These are phyloP conservation scores for Setophaga coronata DNA, from an alignment of 2,113 vertebrate species.

Conservation along the genomic window DNA sequence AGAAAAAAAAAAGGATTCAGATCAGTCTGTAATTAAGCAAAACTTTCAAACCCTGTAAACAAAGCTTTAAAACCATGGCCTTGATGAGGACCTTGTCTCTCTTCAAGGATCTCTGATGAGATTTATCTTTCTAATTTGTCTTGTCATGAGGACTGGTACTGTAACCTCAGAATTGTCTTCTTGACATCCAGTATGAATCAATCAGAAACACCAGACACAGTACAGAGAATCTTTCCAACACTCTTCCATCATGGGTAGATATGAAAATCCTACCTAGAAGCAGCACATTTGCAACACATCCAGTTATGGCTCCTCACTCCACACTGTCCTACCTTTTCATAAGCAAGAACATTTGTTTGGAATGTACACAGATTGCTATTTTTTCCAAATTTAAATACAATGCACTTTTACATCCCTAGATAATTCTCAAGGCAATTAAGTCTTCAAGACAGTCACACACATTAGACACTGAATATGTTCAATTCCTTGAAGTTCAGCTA, in stretches of 20 bases:
- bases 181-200: neutral
- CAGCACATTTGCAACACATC: neutral
- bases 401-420: neutral
- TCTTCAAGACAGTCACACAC: neutral
- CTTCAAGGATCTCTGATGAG: neutral
- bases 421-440: neutral
- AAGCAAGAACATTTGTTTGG: neutral
- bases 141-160: neutral
- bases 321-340: neutral
- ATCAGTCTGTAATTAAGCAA: neutral
- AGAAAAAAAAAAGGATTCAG: neutral
- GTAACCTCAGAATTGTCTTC: neutral
- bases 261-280: neutral
- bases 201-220: neutral
- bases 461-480: neutral
- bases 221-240: neutral
- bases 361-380: neutral
- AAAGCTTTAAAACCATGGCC: neutral
- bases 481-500: conserved; percentile 18
- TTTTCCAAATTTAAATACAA: neutral
- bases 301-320: neutral
- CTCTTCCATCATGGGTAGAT: neutral
- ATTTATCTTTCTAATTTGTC: neutral
- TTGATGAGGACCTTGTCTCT: neutral
- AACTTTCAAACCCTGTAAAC: neutral